A percentile compares a stretch with the other conserved stretches of the same genome.
phyloP scores from a whole-genome alignment of 2,113 vertebrate genomes.

The Oostethus manadensis region DNA sequence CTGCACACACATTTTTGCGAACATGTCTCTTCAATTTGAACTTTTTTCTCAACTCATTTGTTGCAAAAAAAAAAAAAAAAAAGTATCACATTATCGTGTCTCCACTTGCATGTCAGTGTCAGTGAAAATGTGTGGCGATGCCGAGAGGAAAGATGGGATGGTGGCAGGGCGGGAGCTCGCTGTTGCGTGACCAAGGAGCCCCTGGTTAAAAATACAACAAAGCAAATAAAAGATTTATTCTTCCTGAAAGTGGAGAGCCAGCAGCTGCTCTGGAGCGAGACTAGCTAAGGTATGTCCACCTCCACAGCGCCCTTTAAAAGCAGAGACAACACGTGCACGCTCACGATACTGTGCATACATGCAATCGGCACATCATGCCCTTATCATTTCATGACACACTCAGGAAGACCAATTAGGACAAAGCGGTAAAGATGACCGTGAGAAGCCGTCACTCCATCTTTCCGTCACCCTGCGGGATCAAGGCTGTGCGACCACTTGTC shows the following conservation, averaged over 20 bases:
- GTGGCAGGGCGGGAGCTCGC: constrained; percentile 31
- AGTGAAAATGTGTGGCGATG: constrained; percentile 14
- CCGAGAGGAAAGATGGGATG: constrained; percentile 13
- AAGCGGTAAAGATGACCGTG: constrained; percentile 79
- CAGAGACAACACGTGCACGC: constrained; percentile 3
- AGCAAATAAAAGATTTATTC: constrained; percentile 80
- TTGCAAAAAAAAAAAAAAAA: neutral
- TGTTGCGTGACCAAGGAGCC: constrained; percentile 69
- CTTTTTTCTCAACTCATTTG: too few species aligned
- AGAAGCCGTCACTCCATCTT: constrained; percentile 79
- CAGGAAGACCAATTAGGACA: constrained; percentile 93
- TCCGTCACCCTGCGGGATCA: constrained; percentile 68
- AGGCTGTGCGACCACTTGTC: constrained; percentile 44
- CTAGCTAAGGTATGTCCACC: constrained; percentile 49
- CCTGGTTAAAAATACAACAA: constrained; percentile 75
- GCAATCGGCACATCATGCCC: constrained; percentile 72
- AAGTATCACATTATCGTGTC: constrained; percentile 19
- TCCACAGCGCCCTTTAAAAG: constrained; percentile 44
- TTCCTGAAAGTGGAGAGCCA: constrained; percentile 68
- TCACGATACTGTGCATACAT: constrained; percentile 17
- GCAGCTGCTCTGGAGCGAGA: constrained; percentile 35
- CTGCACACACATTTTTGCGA: neutral
- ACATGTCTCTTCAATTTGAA: neutral
- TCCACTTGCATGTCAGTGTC: constrained; percentile 31
- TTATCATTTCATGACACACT: constrained; percentile 96